Base-by-base conservation (phyloP, 37 sponge, comb jelly and placozoan genomes). In the Petrosia ficiformis region DNA sequence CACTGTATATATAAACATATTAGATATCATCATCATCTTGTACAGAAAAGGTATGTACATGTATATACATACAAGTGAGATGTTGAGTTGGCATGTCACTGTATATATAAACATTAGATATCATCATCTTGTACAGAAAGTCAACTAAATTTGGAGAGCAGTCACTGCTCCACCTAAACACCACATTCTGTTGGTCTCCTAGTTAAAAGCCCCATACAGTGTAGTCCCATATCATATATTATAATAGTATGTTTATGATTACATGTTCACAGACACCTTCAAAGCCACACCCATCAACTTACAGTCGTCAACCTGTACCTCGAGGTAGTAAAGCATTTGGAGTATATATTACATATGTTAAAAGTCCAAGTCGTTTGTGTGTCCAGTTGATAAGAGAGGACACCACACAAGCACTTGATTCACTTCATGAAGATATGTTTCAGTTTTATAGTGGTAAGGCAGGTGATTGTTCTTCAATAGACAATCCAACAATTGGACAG, bases 341-440 rank as follows among this genome's bases (percentile, higher is more conserved):
- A 24, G 81, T 86, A 1, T 86, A 86, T 59, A 76, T 86, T 54
- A 80, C 76, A 28, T 42, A 86, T 21, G 81, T 86, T 38, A 68
- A 74, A 52, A 69, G 69, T 5, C 86, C 86, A 28, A 80, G 86
- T 73, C 74, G 81, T 21, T 40, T 89, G 57, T 71, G 59, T 25
- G 41, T 89, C 2, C 90, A 89, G 58, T 42, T 89, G 29, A 76
- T 89, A 6, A 81, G 90, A 0, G 71, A 83, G 41, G 59, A 42
- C 36, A 89, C 90, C 2, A 74, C 84, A 24, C 56, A 41, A 32
- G 73, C 80, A 30, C 73, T 84, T 39, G 90, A 89, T 60, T 54
- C 41, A 59, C 76, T 84, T 4, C 76, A 61, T 75, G 85, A 80
- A 32, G 85, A 84, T 40, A 83, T 84, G 38, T 76, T 67, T 1